Conservation (phyloP, 2,888 invertebrate genomes). For the Drosophila austrosaltans region DNA sequence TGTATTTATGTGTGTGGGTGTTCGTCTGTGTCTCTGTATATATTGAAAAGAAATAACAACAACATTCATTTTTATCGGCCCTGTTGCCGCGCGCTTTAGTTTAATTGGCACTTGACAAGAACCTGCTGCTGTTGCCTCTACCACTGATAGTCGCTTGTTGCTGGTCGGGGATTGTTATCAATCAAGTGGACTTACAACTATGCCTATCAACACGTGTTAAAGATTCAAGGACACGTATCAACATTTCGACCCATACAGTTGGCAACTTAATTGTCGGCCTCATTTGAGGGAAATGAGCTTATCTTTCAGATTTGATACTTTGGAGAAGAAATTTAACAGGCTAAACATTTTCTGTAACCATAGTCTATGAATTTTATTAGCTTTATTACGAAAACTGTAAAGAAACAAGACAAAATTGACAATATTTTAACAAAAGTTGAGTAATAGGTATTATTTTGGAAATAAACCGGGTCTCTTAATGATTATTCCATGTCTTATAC, state of each 20-base stretch:
- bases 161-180: slow-evolving; percentile 59
- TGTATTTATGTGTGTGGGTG: slow-evolving; percentile 29
- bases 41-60: slow-evolving; percentile 42
- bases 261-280: background rate
- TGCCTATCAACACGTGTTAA: slow-evolving; percentile 41
- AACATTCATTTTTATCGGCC: slow-evolving; percentile 70
- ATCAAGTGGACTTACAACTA: slow-evolving; percentile 64
- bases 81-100: slow-evolving; percentile 69
- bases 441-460: too few species aligned
- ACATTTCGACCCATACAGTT: background rate
- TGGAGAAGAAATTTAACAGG: background rate
- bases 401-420: too few species aligned
- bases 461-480: too few species aligned
- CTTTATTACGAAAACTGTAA: too few species aligned
- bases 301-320: background rate
- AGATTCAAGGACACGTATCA: slow-evolving; percentile 12
- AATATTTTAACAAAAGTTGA: too few species aligned
- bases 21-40: slow-evolving; percentile 16
- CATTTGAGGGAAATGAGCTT: background rate
- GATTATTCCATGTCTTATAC: too few species aligned
- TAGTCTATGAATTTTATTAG: too few species aligned
- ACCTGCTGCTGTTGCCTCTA: slow-evolving; percentile 17
- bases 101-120: slow-evolving; percentile 74
- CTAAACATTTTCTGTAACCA: too few species aligned
- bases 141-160: slow-evolving; percentile 15